Conservation (phyloP, 2,888 invertebrate genomes). For the Ypsolopha sequella region DNA sequence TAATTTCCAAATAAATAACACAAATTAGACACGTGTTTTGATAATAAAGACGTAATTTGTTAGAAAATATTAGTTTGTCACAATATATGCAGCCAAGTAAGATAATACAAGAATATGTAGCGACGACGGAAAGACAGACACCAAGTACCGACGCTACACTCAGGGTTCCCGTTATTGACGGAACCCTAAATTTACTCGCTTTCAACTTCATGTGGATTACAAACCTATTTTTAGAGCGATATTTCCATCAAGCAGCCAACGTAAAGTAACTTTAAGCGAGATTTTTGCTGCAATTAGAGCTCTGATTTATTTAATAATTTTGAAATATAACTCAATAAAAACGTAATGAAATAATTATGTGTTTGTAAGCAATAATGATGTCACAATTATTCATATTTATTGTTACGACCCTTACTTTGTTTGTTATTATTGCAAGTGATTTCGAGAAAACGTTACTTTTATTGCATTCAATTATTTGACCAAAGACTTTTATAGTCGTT, state of each 20-base stretch:
- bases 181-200: slow-evolving; percentile 20
- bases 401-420: background rate
- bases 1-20: too few relatives aligned
- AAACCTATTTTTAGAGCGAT: background rate
- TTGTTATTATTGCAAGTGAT: background rate
- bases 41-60: too few relatives aligned
- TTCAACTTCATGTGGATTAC: slow-evolving; percentile 41
- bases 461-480: too few relatives aligned
- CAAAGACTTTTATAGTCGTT: too few relatives aligned
- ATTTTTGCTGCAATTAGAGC: slow-evolving; percentile 43
- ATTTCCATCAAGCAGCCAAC: slow-evolving; percentile 28
- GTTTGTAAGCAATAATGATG: background rate
- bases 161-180: too few relatives aligned
- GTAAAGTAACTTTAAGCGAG: slow-evolving; percentile 18
- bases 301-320: slow-evolving; percentile 50
- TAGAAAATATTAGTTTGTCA: too few relatives aligned
- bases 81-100: too few relatives aligned
- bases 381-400: background rate
- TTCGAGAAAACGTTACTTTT: too few relatives aligned
- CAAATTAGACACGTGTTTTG: too few relatives aligned
- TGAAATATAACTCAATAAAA: slow-evolving; percentile 10
- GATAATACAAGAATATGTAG: too few relatives aligned
- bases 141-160: too few relatives aligned
- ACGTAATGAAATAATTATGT: background rate
- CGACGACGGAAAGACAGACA: too few relatives aligned